phyloP scores from a whole-genome alignment of 1,140 invertebrate species.

The Grapholita molesta region DNA sequence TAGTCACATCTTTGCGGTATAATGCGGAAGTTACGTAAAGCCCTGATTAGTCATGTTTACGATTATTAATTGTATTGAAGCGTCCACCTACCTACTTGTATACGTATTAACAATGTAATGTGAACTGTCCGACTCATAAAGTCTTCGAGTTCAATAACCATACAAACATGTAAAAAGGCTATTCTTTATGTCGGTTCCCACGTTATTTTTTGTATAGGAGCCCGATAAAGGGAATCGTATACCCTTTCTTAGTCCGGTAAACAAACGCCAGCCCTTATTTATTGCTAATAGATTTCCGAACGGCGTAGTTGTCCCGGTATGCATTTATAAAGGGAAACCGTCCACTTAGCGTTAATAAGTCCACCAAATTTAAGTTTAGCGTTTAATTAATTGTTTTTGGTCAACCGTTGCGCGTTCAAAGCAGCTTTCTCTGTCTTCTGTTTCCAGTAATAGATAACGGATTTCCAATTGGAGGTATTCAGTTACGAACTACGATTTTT shows the following conservation, averaged over 20 bases:
- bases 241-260: slow-evolving; percentile 69
- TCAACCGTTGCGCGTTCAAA: background rate
- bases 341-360: slow-evolving; percentile 38
- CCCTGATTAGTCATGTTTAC: slow-evolving; percentile 11
- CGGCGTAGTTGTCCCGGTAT: slow-evolving; percentile 51
- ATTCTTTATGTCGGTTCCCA: slow-evolving; percentile 71
- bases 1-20: slow-evolving; percentile 9
- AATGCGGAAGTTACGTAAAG: slow-evolving; percentile 5
- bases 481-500: no score
- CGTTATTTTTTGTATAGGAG: slow-evolving; percentile 69
- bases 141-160: slow-evolving; percentile 59
- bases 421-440: background rate
- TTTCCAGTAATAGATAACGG: no score
- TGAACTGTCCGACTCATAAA: slow-evolving; percentile 26
- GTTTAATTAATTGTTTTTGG: background rate
- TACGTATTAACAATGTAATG: slow-evolving; percentile 19
- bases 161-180: slow-evolving; percentile 60
- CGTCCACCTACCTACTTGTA: background rate
- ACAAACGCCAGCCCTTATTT: slow-evolving; percentile 67
- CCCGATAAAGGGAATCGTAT: slow-evolving; percentile 67
- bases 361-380: background rate
- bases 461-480: no score
- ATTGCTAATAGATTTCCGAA: slow-evolving; percentile 73
- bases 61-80: slow-evolving; percentile 1
- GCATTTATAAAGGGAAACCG: slow-evolving; percentile 53